Percentiles rank a stretch among this genome's conserved stretches.
phyloP scores from a whole-genome alignment of 2,113 vertebrate species.

The Tachysurus fulvidraco region DNA sequence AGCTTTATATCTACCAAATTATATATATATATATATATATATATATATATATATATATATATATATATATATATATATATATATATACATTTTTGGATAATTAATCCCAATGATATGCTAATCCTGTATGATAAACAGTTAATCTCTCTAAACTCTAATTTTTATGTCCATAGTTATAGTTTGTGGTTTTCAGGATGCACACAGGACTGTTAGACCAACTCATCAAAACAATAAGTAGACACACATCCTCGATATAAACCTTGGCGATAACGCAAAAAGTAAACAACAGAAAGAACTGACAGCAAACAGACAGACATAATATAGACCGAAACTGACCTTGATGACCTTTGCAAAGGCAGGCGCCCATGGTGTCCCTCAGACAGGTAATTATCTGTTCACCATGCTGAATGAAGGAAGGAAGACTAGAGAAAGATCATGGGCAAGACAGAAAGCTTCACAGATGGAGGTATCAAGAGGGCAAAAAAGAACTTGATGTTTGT shows the following conservation, averaged over 20 bases:
- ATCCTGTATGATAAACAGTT: neutral
- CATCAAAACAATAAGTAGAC: neutral
- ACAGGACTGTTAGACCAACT: neutral
- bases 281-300: neutral
- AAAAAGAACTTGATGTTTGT: constrained; percentile 37
- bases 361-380: constrained; percentile 71
- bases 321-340: constrained; percentile 74
- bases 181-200: neutral
- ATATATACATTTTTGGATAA: neutral
- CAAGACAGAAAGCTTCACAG: constrained; percentile 28
- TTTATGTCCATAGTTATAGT: neutral
- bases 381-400: constrained; percentile 75
- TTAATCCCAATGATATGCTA: neutral
- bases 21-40: neutral
- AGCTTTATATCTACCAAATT: neutral
- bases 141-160: too few relatives aligned
- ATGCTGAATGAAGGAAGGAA: constrained; percentile 59
- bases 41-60: neutral
- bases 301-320: constrained; percentile 48
- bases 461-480: constrained; percentile 4
- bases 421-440: constrained; percentile 21
- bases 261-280: neutral
- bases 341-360: constrained; percentile 79
- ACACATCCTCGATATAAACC: neutral
- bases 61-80: neutral